phyloP scores from a whole-genome alignment of 2,797 vertebrate species.

The Pangasius macronema region DNA sequence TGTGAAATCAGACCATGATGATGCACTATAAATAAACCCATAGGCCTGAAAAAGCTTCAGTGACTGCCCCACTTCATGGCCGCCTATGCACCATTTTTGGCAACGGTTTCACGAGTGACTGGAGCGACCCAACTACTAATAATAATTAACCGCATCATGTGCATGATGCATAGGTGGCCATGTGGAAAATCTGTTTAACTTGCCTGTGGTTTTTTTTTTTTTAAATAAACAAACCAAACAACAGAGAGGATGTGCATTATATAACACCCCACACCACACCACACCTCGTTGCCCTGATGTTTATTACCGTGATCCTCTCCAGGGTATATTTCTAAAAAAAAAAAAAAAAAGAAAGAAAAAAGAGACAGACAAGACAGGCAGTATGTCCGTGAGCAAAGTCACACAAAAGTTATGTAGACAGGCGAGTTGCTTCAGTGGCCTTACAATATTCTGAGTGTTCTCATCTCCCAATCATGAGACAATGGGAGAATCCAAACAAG shows the following conservation, averaged over 20 bases:
- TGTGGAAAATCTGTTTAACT: conserved; percentile 19
- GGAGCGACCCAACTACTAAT: conserved; percentile 9
- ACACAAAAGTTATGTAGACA: conserved; percentile 13
- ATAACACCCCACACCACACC: conserved; percentile 8
- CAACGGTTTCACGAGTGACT: neutral
- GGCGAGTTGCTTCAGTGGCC: neutral
- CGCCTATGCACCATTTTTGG: conserved; percentile 28
- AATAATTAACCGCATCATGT: neutral
- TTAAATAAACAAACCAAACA: neutral
- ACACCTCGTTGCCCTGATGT: conserved; percentile 42
- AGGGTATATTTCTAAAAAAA: conserved; percentile 70
- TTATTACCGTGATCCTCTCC: conserved; percentile 72
- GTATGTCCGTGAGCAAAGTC: conserved; percentile 25
- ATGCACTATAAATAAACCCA: conserved; percentile 40
- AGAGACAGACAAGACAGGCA: conserved; percentile 32
- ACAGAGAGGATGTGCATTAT: conserved; percentile 25
- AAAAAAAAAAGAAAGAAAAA: conserved; percentile 56
- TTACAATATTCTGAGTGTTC: neutral
- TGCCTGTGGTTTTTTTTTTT: neutral
- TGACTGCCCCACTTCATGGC: conserved; percentile 30
- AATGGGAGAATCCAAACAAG: conserved; percentile 11
- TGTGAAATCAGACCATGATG: conserved; percentile 20
- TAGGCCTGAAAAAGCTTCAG: conserved; percentile 10
- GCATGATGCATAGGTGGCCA: conserved; percentile 42
- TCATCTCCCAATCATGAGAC: conserved; percentile 14